Evolutionary conservation across 2,888 invertebrate genomes (phyloP).

Genomic region (Sinopyrophorus schimmeli): DNA sequence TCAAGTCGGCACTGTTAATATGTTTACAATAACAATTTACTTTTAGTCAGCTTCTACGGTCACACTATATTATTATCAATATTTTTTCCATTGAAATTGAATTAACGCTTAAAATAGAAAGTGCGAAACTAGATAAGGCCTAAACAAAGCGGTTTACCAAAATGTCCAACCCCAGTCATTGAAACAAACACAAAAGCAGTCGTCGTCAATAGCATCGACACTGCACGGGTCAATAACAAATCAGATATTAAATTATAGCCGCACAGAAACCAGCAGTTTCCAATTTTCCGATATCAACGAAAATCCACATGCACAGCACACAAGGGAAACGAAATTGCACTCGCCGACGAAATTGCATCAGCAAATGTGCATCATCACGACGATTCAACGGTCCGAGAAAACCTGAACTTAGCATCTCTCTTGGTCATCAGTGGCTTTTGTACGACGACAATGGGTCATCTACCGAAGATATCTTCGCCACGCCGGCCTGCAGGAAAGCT

Average conservation of each 20-base stretch:
- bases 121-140: too few relatives aligned
- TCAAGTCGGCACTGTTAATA: too few relatives aligned
- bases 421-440: slow-evolving; percentile 33
- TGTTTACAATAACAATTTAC: too few relatives aligned
- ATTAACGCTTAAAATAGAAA: too few relatives aligned
- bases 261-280: background rate
- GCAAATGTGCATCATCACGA: slow-evolving; percentile 10
- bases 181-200: too few relatives aligned
- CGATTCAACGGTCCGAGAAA: slow-evolving; percentile 10
- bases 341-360: slow-evolving; percentile 10
- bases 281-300: background rate
- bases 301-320: background rate
- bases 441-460: slow-evolving; percentile 35
- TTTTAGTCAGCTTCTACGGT: too few relatives aligned
- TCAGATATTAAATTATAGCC: background rate
- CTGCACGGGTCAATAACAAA: slow-evolving; percentile 1
- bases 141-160: too few relatives aligned
- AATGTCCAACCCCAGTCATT: too few relatives aligned
- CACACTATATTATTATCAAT: too few relatives aligned
- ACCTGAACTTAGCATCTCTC: slow-evolving; percentile 22
- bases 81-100: too few relatives aligned
- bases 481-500: slow-evolving; percentile 25
- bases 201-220: too few relatives aligned
- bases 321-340: background rate
- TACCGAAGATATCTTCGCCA: slow-evolving; percentile 21